phyloP scores from a whole-genome alignment of 1,140 invertebrate genomes.

The Hydropsyche tenuis region DNA sequence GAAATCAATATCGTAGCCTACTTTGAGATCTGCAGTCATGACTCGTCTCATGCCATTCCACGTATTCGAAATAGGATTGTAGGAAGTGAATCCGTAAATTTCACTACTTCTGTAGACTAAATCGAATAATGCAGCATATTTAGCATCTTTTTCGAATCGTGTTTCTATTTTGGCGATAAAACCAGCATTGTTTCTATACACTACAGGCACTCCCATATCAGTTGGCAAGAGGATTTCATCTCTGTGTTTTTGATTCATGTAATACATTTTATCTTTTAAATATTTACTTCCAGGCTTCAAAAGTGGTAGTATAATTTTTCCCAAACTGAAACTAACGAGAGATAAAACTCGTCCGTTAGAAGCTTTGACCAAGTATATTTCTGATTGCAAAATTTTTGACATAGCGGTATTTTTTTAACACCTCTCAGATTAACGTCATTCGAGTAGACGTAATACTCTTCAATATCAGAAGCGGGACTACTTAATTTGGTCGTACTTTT shows the following conservation, averaged over 20 bases:
- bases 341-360: no score
- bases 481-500: not conserved
- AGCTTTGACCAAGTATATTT: no score
- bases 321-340: no score
- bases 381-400: no score
- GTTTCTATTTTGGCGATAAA: conserved; percentile 42
- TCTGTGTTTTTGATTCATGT: conserved; percentile 36
- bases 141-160: not conserved
- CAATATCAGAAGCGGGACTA: not conserved
- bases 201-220: conserved; percentile 58
- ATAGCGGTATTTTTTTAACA: no score
- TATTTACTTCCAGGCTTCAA: no score
- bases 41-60: conserved; percentile 55
- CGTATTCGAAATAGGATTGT: conserved; percentile 56
- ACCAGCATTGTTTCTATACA: conserved; percentile 51
- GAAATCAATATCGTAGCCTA: conserved; percentile 51
- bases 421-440: no score
- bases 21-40: conserved; percentile 49
- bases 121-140: not conserved
- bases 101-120: conserved; percentile 23
- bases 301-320: no score
- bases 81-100: conserved; percentile 52
- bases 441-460: no score
- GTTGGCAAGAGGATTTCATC: conserved; percentile 52
- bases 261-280: no score